Evolutionary conservation across 2,888 invertebrate genomes (phyloP), one percentile per base, ranked within the genome.

Genomic region (Himalopsyche japonica): DNA sequence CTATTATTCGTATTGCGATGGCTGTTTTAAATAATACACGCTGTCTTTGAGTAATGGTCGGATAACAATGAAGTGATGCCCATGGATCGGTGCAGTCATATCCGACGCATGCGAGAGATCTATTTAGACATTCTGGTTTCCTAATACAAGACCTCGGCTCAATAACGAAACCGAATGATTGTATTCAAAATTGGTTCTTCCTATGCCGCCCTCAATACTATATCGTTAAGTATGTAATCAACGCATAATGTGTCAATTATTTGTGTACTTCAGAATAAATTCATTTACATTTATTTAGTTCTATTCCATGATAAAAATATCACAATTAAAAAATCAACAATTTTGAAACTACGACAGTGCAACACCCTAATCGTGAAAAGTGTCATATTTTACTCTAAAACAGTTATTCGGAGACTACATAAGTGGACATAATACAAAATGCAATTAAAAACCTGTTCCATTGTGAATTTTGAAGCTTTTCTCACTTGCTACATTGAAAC

Each of bases 151-250:
- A 37, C 82, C 78, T 82, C 78, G 32, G 47, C 20, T 70, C 15
- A 32, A 27, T 77, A 47, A 49, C 48, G 77, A 78, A 82, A 78
- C 34, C n/a, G 77, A 78, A 37, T 81, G 76, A 78, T 82, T 82
- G 82, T 82, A 78, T 82, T 77, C 57, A 57, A 34, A 82, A 77
- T 82, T 37, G 20, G 20, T 27, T 27, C 76, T n/a, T n/a, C 24
- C 34, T 6, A n/a, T 10, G 6, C 43, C 77, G 77, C n/a, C 77
- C 34, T 34, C 77, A 77, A 24, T 30, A 70, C 70, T 70, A 7
- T 70, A 8, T 30, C 12, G 43, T 15, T 15, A 43, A 70, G n/a
- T 30, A 30, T 30, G 30, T 30, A 30, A 70, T 70, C 27, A 70
- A 70, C 20, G 12, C 8, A 27, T 10, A 12, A 24, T 3, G 7